Base-by-base conservation (phyloP, 2,113 vertebrate species). In the Theristicus caerulescens region DNA sequence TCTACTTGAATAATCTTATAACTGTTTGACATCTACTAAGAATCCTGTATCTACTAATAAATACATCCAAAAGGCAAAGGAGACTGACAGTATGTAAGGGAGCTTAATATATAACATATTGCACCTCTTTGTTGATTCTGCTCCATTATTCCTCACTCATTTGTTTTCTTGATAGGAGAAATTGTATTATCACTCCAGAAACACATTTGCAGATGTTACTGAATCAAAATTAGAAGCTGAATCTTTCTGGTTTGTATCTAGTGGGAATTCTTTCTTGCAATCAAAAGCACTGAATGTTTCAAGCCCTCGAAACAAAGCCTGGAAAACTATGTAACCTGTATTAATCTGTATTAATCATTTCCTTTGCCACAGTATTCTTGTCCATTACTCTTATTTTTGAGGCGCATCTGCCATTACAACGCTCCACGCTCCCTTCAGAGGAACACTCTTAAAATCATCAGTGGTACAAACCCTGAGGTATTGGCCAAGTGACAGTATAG, bases 201-300 rank as follows among this genome's bases (percentile, higher is more conserved):
- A 70, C 76, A 36, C 49, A 36, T 55, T 82, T 91, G 70, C 80
- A 82, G 73, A 72, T 84, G 81, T 84, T 74, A 76, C 49, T 38
- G 49, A 82, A 72, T 82, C 57, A 92, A 72, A 95, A 93, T 58
- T 82, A 79, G 83, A 91, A 87, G 52, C 46, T 84, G 77, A 87
- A 46, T 58, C 32, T 94, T 79, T 84, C 82, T 93, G 65, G 25
- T 72, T 93, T 79, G 20, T 72, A 24, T 87, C 62, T 77, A 70
- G 55, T 54, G 32, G 38, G 59, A 82, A 69, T 95, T 88, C 20
- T 73, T 90, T 47, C 58, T 67, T 90, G 34, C 14, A 65, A 32
- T 87, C 46, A 72, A 80, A 94, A 80, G 4, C 38, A 58, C 34
- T 84, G 52, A 72, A 40, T 57, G 26, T 77, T 85, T 82, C 32